A percentile compares a stretch with the other conserved stretches of the same genome.
phyloP scores from a whole-genome alignment of 2,113 vertebrate genomes.

The Nannospalax galili region DNA sequence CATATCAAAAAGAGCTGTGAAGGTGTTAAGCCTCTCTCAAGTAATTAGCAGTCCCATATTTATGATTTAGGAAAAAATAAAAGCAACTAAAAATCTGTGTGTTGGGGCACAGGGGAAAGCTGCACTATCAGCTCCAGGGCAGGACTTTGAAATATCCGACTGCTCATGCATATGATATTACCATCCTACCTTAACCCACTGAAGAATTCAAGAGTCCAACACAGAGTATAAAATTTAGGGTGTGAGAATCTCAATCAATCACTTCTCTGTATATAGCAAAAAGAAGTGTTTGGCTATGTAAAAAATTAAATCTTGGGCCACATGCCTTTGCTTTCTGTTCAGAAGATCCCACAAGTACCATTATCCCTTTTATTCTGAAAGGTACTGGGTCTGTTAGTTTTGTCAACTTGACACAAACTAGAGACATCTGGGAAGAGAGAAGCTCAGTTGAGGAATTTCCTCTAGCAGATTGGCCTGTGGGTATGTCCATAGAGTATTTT shows the following conservation, averaged over 20 bases:
- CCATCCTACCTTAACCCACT: background rate
- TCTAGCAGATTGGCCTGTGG: no score
- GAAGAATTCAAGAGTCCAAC: background rate
- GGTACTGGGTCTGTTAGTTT: background rate
- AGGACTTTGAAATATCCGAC: background rate
- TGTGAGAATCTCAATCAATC: background rate
- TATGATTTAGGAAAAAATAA: background rate
- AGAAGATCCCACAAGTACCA: background rate
- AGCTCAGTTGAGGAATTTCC: no score
- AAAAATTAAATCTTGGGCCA: slow-evolving; percentile 23
- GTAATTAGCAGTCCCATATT: background rate
- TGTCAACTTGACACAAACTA: no score
- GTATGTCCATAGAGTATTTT: no score
- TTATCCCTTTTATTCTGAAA: background rate
- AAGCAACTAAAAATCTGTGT: background rate
- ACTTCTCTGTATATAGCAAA: background rate
- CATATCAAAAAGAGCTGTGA: background rate
- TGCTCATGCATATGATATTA: background rate
- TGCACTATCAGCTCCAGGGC: background rate
- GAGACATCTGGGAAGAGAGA: no score
- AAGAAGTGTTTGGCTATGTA: background rate
- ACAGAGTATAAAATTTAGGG: slow-evolving; percentile 10
- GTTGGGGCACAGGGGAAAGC: background rate
- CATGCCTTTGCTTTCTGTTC: background rate
- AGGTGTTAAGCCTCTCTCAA: background rate